Percentiles rank a stretch among this genome's conserved stretches.
Evolutionary conservation across 1,140 invertebrate species (phyloP).

Genomic region (Acromyrmex echinatior): DNA sequence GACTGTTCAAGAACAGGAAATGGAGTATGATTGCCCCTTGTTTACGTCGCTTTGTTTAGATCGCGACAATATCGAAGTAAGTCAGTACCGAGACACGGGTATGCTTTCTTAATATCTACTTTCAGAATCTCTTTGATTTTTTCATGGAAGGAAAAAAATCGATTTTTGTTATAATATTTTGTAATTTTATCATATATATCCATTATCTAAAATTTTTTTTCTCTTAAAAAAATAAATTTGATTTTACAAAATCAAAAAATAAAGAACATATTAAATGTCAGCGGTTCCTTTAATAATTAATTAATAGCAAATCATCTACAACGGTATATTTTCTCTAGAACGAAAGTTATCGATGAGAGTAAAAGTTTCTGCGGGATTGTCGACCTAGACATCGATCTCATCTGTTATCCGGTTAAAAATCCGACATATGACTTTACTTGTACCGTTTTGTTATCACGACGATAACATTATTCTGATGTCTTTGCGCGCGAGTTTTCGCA

Average conservation of each 20-base stretch:
- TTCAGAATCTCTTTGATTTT: too few relatives aligned
- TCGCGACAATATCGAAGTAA: too few relatives aligned
- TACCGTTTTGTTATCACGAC: slow-evolving; percentile 38
- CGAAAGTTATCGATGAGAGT: slow-evolving; percentile 66
- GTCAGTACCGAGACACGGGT: too few relatives aligned
- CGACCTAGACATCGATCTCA: slow-evolving; percentile 74
- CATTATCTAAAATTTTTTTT: background rate
- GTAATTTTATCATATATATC: too few relatives aligned
- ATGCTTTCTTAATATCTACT: too few relatives aligned
- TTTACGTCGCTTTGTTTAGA: too few relatives aligned
- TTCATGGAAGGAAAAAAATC: too few relatives aligned
- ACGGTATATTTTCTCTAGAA: slow-evolving; percentile 36
- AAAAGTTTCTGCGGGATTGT: slow-evolving; percentile 73
- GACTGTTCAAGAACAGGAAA: too few relatives aligned
- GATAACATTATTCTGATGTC: slow-evolving; percentile 47
- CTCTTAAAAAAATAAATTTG: background rate
- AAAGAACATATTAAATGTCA: background rate
- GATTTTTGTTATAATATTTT: too few relatives aligned
- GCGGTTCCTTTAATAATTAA: background rate
- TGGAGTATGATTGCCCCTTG: too few relatives aligned
- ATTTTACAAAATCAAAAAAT: background rate
- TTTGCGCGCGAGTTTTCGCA: slow-evolving; percentile 33
- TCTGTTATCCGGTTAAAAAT: slow-evolving; percentile 62
- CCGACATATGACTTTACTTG: slow-evolving; percentile 36
- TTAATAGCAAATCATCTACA: background rate